These are phyloP conservation scores for Papilio aristodemus DNA, from an alignment of 1,140 invertebrate species.

Conservation along the genomic window DNA sequence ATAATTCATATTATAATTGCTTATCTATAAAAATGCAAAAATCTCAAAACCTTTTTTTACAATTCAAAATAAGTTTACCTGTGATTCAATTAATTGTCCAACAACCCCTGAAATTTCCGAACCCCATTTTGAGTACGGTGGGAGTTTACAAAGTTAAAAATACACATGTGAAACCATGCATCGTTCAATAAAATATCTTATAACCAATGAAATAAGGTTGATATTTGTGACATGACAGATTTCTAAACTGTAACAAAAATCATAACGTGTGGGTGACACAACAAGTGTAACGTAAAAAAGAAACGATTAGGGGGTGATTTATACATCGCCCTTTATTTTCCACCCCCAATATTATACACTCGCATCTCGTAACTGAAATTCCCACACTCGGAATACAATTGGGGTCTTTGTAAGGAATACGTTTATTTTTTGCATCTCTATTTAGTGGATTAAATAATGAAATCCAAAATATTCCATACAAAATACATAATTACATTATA, in stretches of 20 bases:
- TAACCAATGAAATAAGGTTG: slow-evolving; percentile 32
- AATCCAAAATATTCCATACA: too few relatives aligned
- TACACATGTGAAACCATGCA: not conserved
- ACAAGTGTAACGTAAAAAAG: slow-evolving; percentile 73
- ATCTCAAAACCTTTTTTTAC: slow-evolving; percentile 52
- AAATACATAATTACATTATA: too few relatives aligned
- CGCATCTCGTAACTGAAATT: slow-evolving; percentile 73
- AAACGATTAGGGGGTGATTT: slow-evolving; percentile 74
- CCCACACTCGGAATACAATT: slow-evolving; percentile 59
- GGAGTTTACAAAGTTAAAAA: slow-evolving; percentile 33
- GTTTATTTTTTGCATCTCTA: slow-evolving; percentile 33
- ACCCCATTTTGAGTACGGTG: slow-evolving; percentile 45
- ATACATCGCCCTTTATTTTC: slow-evolving; percentile 72
- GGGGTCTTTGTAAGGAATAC: slow-evolving; percentile 41
- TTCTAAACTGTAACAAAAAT: slow-evolving; percentile 23
- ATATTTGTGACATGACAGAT: not conserved
- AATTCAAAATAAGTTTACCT: slow-evolving; percentile 70
- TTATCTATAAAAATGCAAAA: slow-evolving; percentile 60
- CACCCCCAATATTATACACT: slow-evolving; percentile 60
- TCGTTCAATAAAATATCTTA: slow-evolving; percentile 35
- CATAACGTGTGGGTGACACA: slow-evolving; percentile 58
- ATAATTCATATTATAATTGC: slow-evolving; percentile 37
- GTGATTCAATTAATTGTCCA: slow-evolving; percentile 70
- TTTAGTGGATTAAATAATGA: not conserved
- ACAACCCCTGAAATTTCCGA: slow-evolving; percentile 68